Conservation (phyloP, 2,113 vertebrate species). For the Sinocyclocheilus anophthalmus region DNA sequence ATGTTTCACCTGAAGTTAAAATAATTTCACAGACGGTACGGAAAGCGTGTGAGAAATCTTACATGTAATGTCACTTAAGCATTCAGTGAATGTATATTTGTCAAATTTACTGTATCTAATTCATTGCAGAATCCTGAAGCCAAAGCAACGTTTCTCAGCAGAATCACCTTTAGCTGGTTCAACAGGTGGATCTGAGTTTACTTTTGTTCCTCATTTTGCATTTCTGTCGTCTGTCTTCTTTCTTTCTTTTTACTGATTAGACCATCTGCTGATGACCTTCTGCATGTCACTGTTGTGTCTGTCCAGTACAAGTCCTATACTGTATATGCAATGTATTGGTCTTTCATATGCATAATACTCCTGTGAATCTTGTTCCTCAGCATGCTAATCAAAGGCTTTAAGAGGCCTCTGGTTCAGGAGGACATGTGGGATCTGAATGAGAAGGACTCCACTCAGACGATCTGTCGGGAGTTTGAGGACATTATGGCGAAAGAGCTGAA, state of each 20-base stretch:
- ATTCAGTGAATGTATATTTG: background rate
- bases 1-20: conserved; percentile 73
- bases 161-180: conserved; percentile 89
- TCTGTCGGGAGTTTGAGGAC: conserved; percentile 73
- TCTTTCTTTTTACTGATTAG: background rate
- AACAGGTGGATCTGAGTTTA: conserved; percentile 78
- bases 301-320: background rate
- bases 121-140: conserved; percentile 83
- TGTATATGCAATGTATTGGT: too few relatives aligned
- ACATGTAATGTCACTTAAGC: background rate
- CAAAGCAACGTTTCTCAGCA: conserved; percentile 86
- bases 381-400: conserved; percentile 81
- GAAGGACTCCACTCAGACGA: conserved; percentile 59
- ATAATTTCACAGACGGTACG: conserved; percentile 76
- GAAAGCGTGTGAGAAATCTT: background rate
- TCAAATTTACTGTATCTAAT: background rate
- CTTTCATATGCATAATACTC: background rate
- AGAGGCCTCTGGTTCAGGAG: conserved; percentile 82
- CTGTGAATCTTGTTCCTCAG: conserved; percentile 67
- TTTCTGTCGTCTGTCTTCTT: too few relatives aligned
- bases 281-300: background rate
- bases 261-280: background rate
- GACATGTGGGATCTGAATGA: conserved; percentile 87
- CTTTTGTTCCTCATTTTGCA: background rate
- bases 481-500: conserved; percentile 73